phyloP scores from a whole-genome alignment of 2,888 invertebrate species.

The Chorisops tibialis region DNA sequence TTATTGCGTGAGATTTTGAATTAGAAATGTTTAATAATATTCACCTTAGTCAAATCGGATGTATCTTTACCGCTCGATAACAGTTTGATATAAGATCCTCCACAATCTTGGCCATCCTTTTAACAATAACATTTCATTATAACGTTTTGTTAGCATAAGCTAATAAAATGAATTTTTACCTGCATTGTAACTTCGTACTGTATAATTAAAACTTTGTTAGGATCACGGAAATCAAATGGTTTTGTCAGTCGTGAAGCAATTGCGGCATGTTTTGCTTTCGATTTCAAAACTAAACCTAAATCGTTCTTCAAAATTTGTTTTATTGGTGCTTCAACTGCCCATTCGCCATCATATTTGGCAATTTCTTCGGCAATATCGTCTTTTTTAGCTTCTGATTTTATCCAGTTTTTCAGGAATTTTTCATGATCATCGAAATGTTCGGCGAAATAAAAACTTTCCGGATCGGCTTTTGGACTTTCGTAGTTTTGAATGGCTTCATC shows the following conservation, averaged over 20 bases:
- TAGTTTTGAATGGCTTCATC: conserved; percentile 53
- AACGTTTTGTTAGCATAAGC: neutral
- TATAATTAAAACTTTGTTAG: conserved; percentile 72
- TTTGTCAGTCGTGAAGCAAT: conserved; percentile 74
- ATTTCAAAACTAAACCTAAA: conserved; percentile 82
- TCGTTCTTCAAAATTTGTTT: conserved; percentile 79
- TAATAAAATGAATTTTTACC: conserved; percentile 49
- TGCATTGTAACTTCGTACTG: conserved; percentile 91
- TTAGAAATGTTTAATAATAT: conserved; percentile 1
- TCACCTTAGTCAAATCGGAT: conserved; percentile 65
- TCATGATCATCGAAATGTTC: conserved; percentile 82
- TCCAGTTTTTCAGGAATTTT: conserved; percentile 75
- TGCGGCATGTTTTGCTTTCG: conserved; percentile 95
- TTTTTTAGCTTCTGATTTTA: conserved; percentile 87
- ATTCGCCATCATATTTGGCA: conserved; percentile 90
- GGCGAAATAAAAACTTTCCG: conserved; percentile 66
- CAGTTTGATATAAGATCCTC: conserved; percentile 95
- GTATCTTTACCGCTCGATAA: conserved; percentile 68
- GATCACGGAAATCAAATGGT: conserved; percentile 75
- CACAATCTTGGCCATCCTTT: conserved; percentile 97
- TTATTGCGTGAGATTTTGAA: conserved; percentile 11
- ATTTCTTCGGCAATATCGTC: conserved; percentile 83
- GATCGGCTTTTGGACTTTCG: conserved; percentile 65
- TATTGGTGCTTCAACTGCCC: conserved; percentile 72
- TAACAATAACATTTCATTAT: conserved; percentile 7